Percentiles rank a stretch among this genome's conserved stretches.
phyloP scores from a whole-genome alignment of 2,888 invertebrate species.

The Archips crataeganus region DNA sequence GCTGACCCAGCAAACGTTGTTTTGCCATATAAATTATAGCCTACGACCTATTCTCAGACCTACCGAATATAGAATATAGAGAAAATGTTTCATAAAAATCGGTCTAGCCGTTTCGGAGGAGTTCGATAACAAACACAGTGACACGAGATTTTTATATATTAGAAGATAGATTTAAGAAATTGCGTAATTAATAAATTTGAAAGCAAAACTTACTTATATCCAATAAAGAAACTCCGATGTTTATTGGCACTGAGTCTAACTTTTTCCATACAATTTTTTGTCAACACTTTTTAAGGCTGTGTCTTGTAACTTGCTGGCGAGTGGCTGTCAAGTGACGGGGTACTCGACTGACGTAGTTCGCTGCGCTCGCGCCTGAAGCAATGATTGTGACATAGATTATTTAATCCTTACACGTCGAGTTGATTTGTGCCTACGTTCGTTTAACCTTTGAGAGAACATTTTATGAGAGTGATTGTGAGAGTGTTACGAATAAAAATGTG shows the following conservation, averaged over 20 bases:
- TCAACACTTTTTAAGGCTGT: constrained; percentile 34
- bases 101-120: no score
- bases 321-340: constrained; percentile 56
- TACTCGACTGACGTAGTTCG: constrained; percentile 57
- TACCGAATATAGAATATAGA: no score
- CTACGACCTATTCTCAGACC: no score
- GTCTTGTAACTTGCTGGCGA: constrained; percentile 48
- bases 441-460: constrained; percentile 11
- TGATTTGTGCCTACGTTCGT: constrained; percentile 24
- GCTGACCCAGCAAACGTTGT: no score
- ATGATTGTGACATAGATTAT: constrained; percentile 53
- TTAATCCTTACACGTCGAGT: constrained; percentile 13
- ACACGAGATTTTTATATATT: no score
- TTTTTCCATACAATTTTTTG: constrained; percentile 36
- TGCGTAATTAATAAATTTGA: neutral
- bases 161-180: no score
- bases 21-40: no score
- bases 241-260: constrained; percentile 3
- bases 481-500: no score
- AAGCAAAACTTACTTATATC: constrained; percentile 30
- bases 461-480: neutral
- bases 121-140: no score
- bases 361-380: constrained; percentile 61
- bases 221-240: constrained; percentile 1
- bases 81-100: no score